Base-by-base conservation (phyloP, 2,888 invertebrate species). In the Chaetogeoica ovagalla region DNA sequence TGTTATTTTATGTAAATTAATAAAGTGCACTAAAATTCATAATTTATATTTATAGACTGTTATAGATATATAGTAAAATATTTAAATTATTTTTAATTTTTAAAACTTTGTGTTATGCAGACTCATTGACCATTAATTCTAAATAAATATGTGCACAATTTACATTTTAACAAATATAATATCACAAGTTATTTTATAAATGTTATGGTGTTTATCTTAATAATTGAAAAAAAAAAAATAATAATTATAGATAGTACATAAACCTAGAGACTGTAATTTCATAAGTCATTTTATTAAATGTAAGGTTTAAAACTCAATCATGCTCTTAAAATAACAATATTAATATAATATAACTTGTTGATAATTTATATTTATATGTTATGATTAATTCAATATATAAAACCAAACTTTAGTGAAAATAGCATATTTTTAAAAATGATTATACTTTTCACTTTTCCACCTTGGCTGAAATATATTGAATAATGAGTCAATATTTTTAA, bases 11-110 rank as follows among this genome's bases (percentile, higher is more conserved):
- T 65, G 9, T 62, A 21, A 62, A 57, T 62, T 59, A 6, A 52
- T 69, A 69, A 59, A 57, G 52, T 69, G 19, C 55, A 75, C 59
- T 59, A 68, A 76, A 11, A 13, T 48, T 6, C 11, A 79, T 77
- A 19, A 62, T 55, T 63, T 79, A 8, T 79, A 70, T 69, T 79
- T 79, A 55, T 77, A 79, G 70, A 79, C 70, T 70, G 77, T 79
- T 63, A 79, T 55, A 55, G 48, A 13, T 48, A 48, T 11, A 48
- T 13, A 63, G 70, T 48, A 70, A 52, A 39, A 37, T 70, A 62
- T n/a, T 62, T 52, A 48, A 60, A 68, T 59, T 17, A 6, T 66
- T 57, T 23, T 30, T 30, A 30, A 55, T 57, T 37, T 74, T 43
- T 39, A 37, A 55, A 21, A 55, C 63, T 15, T 39, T 21, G 55